Evolutionary conservation across 2,797 vertebrate genomes (phyloP).

Genomic region (Petrocephalus schoutedeni): DNA sequence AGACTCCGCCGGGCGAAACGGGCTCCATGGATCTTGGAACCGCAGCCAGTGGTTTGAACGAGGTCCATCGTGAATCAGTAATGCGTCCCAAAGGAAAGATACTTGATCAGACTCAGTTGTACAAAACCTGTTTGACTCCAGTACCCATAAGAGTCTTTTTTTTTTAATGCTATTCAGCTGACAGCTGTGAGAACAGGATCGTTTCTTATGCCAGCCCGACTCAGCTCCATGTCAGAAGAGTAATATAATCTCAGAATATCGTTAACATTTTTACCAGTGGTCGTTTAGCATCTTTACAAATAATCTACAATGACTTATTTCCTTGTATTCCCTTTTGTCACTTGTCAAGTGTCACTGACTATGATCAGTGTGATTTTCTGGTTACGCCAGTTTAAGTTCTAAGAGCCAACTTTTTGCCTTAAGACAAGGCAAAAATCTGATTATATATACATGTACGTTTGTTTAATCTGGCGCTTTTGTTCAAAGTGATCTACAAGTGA

Average conservation of each 20-base stretch:
- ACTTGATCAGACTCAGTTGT: background rate
- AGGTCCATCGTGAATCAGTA: background rate
- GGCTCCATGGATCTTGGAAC: background rate
- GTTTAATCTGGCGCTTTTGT: background rate
- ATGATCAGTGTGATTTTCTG: background rate
- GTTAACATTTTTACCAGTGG: background rate
- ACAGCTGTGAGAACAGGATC: background rate
- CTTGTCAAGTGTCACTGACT: background rate
- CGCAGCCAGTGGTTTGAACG: background rate
- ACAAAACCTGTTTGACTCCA: background rate
- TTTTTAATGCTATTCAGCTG: background rate
- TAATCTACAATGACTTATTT: background rate
- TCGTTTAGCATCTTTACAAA: background rate
- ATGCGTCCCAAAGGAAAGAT: background rate
- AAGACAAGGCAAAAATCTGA: background rate
- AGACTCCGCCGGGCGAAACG: constrained; percentile 22
- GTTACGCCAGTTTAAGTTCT: background rate
- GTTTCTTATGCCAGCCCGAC: background rate
- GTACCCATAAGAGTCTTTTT: background rate
- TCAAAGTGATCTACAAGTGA: background rate
- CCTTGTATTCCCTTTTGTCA: background rate
- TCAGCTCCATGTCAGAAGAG: background rate
- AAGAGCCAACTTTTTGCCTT: background rate
- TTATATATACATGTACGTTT: background rate
- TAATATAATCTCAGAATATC: background rate